Base-by-base conservation (phyloP, 2,888 invertebrate genomes). In the Phoenoteleia sp. region DNA sequence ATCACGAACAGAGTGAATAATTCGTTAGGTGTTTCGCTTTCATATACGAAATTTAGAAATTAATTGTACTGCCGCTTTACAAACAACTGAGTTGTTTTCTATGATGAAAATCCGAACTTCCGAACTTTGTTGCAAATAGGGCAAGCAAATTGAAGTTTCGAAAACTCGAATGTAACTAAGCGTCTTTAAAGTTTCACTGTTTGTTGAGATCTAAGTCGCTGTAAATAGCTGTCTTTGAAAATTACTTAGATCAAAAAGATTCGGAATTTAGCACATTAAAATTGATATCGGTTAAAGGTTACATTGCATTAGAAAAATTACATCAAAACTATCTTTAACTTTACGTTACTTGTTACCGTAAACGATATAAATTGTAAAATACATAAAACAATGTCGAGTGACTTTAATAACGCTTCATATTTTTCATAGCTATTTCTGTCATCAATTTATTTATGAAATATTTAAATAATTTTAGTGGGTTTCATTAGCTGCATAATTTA, bases 91-190 rank as follows among this genome's bases (percentile, higher is more conserved):
- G 66, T 72, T 72, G 72, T 74, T 81, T 67, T 67, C 72, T 74
- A 81, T 81, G 81, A 81, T 74, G 52, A 60, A 81, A 81, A 81
- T 81, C 21, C 74, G 66, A 74, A 79, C 71, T 79, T 60, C 15
- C 54, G 47, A 79, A 81, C 81, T 81, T 81, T 60, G 58, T 74
- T 67, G 81, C 58, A 81, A 81, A 81, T 81, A 72, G 74, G 67
- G 81, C 64, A 58, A 80, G 66, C 47, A 58, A 56, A 64, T 71
- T 47, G 62, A 72, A 80, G 72, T 72, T 80, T 80, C 72, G 80
- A 80, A 80, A 79, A 81, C 79, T 71, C 47, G 58, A 80, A 72
- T 80, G 71, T 80, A 80, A 80, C 80, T 80, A 72, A 72, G 66
- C 64, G 72, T 72, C 80, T 72, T 72, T 80, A 64, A 80, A 72